phyloP scores from a whole-genome alignment of 2,797 vertebrate genomes.

The Chelon labrosus region DNA sequence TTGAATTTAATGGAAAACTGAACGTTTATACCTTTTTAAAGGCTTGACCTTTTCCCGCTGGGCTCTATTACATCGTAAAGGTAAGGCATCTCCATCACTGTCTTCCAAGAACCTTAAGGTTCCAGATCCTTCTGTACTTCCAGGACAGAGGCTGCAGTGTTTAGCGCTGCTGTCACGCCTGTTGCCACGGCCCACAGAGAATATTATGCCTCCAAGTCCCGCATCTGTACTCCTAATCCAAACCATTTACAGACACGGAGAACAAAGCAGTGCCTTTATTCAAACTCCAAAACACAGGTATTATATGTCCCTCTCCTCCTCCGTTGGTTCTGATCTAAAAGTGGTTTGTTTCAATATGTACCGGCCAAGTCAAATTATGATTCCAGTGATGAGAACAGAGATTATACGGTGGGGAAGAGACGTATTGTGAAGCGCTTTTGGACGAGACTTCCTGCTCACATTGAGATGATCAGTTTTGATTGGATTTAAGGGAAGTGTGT shows the following conservation, averaged over 20 bases:
- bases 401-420: constrained; percentile 26
- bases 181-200: constrained; percentile 61
- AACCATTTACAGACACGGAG: constrained; percentile 71
- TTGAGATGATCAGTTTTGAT: constrained; percentile 36
- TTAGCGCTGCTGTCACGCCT: constrained; percentile 58
- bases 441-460: not conserved
- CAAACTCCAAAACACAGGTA: constrained; percentile 60
- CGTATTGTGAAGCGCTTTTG: constrained; percentile 25
- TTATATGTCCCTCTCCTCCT: constrained; percentile 56
- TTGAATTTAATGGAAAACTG: not conserved
- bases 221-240: constrained; percentile 71
- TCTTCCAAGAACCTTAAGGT: constrained; percentile 56
- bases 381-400: constrained; percentile 36
- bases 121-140: constrained; percentile 45
- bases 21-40: not conserved
- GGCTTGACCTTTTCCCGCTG: constrained; percentile 26
- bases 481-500: constrained; percentile 29
- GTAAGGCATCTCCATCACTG: constrained; percentile 41
- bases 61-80: constrained; percentile 18
- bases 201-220: constrained; percentile 71
- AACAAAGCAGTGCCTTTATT: constrained; percentile 76
- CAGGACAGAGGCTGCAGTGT: constrained; percentile 70
- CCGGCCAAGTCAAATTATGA: constrained; percentile 47
- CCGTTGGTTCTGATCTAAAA: constrained; percentile 58
- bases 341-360: constrained; percentile 38